These are phyloP conservation scores for Porites australiensis DNA, from an alignment of 64 coral and sea anemone genomes.

Conservation along the genomic window DNA sequence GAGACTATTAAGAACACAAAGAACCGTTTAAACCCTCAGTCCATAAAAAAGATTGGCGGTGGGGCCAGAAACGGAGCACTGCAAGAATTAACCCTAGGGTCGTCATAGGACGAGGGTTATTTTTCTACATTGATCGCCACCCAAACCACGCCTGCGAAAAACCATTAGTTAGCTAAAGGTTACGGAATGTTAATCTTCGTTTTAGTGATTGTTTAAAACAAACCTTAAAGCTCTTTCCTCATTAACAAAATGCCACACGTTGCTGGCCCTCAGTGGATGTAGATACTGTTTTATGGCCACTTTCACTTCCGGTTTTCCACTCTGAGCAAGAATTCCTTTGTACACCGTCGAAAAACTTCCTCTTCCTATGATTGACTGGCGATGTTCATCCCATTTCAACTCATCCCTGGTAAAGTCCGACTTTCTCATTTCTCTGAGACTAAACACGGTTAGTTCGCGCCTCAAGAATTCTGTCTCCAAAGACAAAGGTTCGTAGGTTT, in stretches of 20 bases:
- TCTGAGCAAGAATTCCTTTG: background rate
- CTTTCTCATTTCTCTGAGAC: background rate
- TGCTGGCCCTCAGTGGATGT: background rate
- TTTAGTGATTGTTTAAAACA: background rate
- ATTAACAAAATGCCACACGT: slow-evolving; percentile 11
- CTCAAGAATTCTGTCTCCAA: background rate
- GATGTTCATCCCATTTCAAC: background rate
- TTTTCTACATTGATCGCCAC: too few species aligned
- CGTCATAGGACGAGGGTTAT: too few species aligned
- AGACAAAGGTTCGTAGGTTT: background rate
- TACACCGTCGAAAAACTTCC: background rate
- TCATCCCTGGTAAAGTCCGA: background rate
- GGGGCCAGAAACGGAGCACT: too few species aligned
- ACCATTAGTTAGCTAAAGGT: too few species aligned
- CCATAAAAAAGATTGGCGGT: too few species aligned
- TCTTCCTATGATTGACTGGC: background rate
- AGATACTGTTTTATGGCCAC: background rate
- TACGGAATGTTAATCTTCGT: too few species aligned
- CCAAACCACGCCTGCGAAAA: too few species aligned
- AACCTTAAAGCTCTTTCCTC: background rate
- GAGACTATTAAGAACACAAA: too few species aligned
- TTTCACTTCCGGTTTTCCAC: background rate
- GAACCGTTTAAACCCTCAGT: too few species aligned
- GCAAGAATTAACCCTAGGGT: too few species aligned
- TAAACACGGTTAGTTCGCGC: background rate